Evolutionary conservation across 2,113 vertebrate species (phyloP), one percentile per base, ranked within the genome.

Genomic region (Pelodiscus sinensis): DNA sequence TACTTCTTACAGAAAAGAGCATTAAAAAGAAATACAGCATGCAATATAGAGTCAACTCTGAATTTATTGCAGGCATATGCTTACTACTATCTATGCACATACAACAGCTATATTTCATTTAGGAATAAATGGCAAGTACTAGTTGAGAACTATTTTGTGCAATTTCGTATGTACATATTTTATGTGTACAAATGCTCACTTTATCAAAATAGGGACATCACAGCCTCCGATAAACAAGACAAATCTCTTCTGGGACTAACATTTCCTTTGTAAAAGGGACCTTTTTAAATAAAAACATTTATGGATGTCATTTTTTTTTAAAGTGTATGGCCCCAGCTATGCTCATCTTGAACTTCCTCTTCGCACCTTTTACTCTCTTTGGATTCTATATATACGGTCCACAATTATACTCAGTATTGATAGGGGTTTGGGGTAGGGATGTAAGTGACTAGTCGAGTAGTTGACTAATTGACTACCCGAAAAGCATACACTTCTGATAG

Each of bases 281-380:
- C 29, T 22, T 81, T 91, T 68, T 84, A 87, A 93, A 79, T 56
- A 86, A 31, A 71, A 0, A 0, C 9, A 84, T 6, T 21, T 84
- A 95, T 38, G 89, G 81, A 79, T 83, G 86, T 0, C 16, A 57
- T 25, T 75, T 86, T 79, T 62, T 84, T 11, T 92, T 84, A 92
- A 29, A 86, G 68, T 15, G 91, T 84, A 89, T 77, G 89, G 96
- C 94, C 87, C 92, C 89, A 88, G 3, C 52, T 56, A 78, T 77
- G 10, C 38, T 94, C 88, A 51, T 55, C 89, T 84, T 91, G 57
- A 92, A 94, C 80, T 68, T 93, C 55, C 85, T 65, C 78, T 77
- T 88, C 55, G 0, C 0, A 89, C 2, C 35, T 86, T 89, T 38
- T 21, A n/a, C 86, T 50, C 9, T 81, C 27, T 24, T 60, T 81